These are phyloP conservation scores for Psittacula echo DNA, from an alignment of 2,797 vertebrate species.

Conservation along the genomic window DNA sequence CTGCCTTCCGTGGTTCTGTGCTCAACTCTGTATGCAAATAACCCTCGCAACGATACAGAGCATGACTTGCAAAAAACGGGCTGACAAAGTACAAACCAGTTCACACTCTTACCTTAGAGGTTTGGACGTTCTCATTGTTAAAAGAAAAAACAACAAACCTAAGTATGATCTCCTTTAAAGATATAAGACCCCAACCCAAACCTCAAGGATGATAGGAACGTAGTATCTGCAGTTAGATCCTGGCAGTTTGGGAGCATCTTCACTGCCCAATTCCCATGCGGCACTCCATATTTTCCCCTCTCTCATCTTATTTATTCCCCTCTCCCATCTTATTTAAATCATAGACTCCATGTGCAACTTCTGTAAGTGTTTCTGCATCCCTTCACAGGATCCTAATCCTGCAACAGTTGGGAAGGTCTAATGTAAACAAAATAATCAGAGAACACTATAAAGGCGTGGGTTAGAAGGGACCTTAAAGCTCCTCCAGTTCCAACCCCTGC, in stretches of 20 bases:
- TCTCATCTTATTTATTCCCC: background rate
- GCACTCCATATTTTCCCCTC: accelerated
- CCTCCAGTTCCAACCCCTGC: background rate
- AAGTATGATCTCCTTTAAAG: background rate
- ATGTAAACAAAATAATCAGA: background rate
- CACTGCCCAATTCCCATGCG: background rate
- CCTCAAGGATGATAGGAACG: background rate
- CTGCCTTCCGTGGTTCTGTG: background rate
- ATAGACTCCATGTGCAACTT: accelerated
- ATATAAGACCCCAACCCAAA: background rate
- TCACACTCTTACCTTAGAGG: background rate
- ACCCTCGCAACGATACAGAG: background rate
- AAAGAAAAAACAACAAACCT: background rate
- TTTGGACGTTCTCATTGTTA: background rate
- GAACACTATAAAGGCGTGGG: background rate
- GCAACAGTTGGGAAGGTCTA: background rate
- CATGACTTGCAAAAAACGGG: background rate
- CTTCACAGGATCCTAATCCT: too few species aligned
- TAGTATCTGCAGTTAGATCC: background rate
- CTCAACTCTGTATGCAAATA: slow-evolving; percentile 20
- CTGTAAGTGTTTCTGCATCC: background rate
- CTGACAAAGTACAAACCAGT: background rate
- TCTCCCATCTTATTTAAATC: background rate
- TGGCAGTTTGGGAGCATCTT: background rate
- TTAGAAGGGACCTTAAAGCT: background rate